phyloP scores from a whole-genome alignment of 1,140 invertebrate species.

The Oryctes rhinoceros region DNA sequence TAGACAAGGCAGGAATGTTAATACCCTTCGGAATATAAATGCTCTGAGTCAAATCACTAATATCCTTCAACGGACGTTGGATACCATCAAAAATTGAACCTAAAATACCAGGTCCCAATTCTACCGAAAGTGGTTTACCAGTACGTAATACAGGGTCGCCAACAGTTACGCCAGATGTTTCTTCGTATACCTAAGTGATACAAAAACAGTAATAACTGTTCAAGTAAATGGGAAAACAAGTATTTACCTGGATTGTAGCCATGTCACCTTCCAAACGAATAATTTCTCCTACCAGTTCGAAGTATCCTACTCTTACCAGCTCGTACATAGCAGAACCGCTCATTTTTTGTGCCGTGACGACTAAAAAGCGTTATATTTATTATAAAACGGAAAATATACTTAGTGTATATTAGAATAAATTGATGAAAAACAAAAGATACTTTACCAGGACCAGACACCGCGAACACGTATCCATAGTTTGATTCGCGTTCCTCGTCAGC shows the following conservation, averaged over 20 bases:
- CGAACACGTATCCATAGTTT: slow-evolving; percentile 94
- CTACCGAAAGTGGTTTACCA: slow-evolving; percentile 97
- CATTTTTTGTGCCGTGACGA: slow-evolving; percentile 99
- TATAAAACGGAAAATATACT: slow-evolving; percentile 36
- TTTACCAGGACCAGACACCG: slow-evolving; percentile 96
- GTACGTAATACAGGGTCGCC: slow-evolving; percentile 98
- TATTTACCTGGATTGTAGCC: slow-evolving; percentile 93
- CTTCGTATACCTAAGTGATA: slow-evolving; percentile 88
- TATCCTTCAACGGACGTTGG: slow-evolving; percentile 97
- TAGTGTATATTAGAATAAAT: not conserved
- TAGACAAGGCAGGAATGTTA: slow-evolving; percentile 90
- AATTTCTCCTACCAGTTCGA: slow-evolving; percentile 98
- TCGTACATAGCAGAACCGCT: slow-evolving; percentile 99
- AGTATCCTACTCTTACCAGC: slow-evolving; percentile 97
- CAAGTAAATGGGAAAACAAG: not conserved
- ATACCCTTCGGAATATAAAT: slow-evolving; percentile 99
- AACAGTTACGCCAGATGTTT: slow-evolving; percentile 99
- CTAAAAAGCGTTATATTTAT: slow-evolving; percentile 64
- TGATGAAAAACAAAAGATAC: slow-evolving; percentile 47
- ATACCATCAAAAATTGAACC: slow-evolving; percentile 99
- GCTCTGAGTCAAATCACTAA: slow-evolving; percentile 90
- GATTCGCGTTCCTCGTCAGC: slow-evolving; percentile 87
- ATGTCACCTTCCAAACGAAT: slow-evolving; percentile 99
- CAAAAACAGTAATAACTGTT: not conserved
- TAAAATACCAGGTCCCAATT: slow-evolving; percentile 99